Conservation (phyloP, 2,888 invertebrate species). For the Orgyia antiqua region DNA sequence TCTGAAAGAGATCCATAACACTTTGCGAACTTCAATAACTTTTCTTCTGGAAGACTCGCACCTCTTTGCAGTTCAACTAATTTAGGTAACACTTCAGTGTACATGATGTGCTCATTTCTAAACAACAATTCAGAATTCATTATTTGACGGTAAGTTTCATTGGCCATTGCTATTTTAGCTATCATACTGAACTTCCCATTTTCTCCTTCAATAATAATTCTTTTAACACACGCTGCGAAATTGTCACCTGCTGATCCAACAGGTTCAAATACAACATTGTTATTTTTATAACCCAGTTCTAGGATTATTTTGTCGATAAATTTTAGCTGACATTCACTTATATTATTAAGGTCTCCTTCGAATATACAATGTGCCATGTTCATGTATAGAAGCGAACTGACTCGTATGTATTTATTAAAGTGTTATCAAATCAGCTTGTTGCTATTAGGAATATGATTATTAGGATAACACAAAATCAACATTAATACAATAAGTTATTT, state of each 20-base stretch:
- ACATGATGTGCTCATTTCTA: slow-evolving; percentile 37
- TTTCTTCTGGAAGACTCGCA: slow-evolving; percentile 30
- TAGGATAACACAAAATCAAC: too few relatives aligned
- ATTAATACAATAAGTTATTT: too few relatives aligned
- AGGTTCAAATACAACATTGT: slow-evolving; percentile 25
- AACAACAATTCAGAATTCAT: slow-evolving; percentile 23
- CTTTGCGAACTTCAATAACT: slow-evolving; percentile 30
- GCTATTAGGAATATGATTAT: too few relatives aligned
- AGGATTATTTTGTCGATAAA: slow-evolving; percentile 33
- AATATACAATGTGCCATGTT: slow-evolving; percentile 26
- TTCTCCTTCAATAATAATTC: slow-evolving; percentile 26
- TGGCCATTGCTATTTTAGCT: slow-evolving; percentile 40
- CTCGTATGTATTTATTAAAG: not conserved
- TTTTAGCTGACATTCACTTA: slow-evolving; percentile 30
- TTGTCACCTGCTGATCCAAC: slow-evolving; percentile 39
- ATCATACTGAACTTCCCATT: slow-evolving; percentile 30
- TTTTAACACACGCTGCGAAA: slow-evolving; percentile 29
- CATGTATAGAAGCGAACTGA: slow-evolving; percentile 1
- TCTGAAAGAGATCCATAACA: slow-evolving; percentile 37
- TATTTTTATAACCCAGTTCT: slow-evolving; percentile 28
- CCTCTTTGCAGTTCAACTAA: slow-evolving; percentile 33
- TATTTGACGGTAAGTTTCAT: slow-evolving; percentile 18
- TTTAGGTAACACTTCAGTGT: slow-evolving; percentile 35
- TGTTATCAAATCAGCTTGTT: slow-evolving; percentile 17
- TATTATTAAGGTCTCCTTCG: slow-evolving; percentile 28